Conservation (phyloP, 2,888 invertebrate species). For the Rhingia rostrata region DNA sequence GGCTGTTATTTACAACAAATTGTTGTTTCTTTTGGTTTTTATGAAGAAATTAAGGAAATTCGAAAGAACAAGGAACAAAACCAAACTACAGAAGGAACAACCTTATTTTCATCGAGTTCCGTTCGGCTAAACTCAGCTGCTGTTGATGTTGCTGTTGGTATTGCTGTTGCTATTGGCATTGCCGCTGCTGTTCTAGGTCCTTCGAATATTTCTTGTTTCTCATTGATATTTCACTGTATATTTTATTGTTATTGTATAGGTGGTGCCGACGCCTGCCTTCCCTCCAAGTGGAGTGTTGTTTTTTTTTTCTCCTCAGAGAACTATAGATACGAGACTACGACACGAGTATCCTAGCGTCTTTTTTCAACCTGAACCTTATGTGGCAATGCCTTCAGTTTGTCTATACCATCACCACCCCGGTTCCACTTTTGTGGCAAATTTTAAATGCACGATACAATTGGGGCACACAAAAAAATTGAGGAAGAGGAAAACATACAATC, state of each 20-base stretch:
- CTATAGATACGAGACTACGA: constrained; percentile 8
- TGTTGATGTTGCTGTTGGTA: background rate
- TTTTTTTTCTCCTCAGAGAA: background rate
- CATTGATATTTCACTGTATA: constrained; percentile 48
- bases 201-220: constrained; percentile 42
- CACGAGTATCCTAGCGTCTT: constrained; percentile 26
- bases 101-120: constrained; percentile 46
- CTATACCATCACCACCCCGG: constrained; percentile 20
- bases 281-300: background rate
- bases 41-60: constrained; percentile 66
- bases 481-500: constrained; percentile 25
- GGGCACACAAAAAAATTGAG: constrained; percentile 48
- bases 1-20: constrained; percentile 55
- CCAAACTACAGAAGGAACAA: constrained; percentile 1
- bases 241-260: constrained; percentile 45
- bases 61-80: constrained; percentile 25
- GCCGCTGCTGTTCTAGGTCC: constrained; percentile 12
- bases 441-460: constrained; percentile 73
- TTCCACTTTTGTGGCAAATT: constrained; percentile 57
- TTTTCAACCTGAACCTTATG: constrained; percentile 47
- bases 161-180: constrained; percentile 4
- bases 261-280: background rate
- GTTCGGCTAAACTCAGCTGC: constrained; percentile 37
- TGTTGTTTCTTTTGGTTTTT: constrained; percentile 54
- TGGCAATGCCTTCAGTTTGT: constrained; percentile 54